These are phyloP conservation scores for Dendrocincla fuliginosa DNA, from an alignment of 2,797 vertebrate genomes.

Conservation along the genomic window DNA sequence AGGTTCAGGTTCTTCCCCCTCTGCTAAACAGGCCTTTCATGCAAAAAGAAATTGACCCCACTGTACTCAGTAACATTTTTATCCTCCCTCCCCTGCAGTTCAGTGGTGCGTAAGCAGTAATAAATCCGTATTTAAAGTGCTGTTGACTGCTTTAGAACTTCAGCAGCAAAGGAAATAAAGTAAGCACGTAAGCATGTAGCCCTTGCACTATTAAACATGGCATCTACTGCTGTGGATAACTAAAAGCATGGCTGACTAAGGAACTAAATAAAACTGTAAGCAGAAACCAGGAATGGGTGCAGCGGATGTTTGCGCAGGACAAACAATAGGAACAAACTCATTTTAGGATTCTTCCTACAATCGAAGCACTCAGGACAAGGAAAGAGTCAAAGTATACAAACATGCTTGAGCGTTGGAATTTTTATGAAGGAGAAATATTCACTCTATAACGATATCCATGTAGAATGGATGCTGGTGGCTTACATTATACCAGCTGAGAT, in stretches of 20 bases:
- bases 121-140: slow-evolving; percentile 44
- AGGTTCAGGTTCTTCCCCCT: background rate
- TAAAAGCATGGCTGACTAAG: slow-evolving; percentile 5
- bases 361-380: background rate
- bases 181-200: slow-evolving; percentile 41
- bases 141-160: slow-evolving; percentile 52
- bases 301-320: background rate
- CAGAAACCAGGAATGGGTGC: background rate
- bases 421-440: background rate
- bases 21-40: background rate
- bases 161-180: slow-evolving; percentile 41
- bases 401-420: background rate
- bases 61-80: background rate
- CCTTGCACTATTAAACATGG: background rate
- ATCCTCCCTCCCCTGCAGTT: slow-evolving; percentile 15
- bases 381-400: background rate
- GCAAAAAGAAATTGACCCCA: slow-evolving; percentile 16
- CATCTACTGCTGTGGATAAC: background rate
- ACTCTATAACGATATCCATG: background rate
- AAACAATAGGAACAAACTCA: background rate
- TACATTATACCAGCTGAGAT: background rate
- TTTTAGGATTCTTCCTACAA: background rate
- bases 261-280: slow-evolving; percentile 37
- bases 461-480: background rate
- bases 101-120: background rate